phyloP scores from a whole-genome alignment of 2,113 vertebrate species.

The Bothrops jararaca region DNA sequence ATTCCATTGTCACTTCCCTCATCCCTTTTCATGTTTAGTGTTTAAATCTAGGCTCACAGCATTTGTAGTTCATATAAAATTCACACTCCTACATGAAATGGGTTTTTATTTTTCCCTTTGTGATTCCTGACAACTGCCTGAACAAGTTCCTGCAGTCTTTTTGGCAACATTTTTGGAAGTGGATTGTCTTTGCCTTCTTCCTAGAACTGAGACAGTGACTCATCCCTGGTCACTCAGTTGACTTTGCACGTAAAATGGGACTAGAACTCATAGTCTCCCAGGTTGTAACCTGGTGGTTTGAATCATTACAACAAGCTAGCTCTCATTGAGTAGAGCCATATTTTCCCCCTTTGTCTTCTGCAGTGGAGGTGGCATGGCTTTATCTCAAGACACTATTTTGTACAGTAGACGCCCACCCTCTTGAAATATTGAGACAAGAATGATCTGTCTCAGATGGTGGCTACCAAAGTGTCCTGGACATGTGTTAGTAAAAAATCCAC shows the following conservation, averaged over 20 bases:
- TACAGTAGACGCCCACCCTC: background rate
- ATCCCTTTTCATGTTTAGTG: background rate
- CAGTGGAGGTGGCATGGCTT: background rate
- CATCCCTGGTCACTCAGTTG: background rate
- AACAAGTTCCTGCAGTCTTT: background rate
- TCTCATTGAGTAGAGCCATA: background rate
- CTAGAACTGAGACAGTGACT: background rate
- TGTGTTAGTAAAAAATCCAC: background rate
- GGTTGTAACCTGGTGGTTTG: background rate
- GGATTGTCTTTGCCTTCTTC: background rate
- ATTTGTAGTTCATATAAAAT: background rate
- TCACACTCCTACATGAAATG: background rate
- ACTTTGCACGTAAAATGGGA: background rate
- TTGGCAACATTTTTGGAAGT: background rate
- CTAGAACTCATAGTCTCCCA: background rate
- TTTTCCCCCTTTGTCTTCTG: background rate
- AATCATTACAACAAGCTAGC: background rate
- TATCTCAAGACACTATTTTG: background rate
- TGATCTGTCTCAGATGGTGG: background rate
- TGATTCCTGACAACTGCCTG: background rate
- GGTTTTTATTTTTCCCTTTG: background rate
- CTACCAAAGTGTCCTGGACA: background rate
- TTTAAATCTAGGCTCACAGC: background rate
- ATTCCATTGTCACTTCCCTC: background rate
- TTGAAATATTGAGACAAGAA: background rate